A percentile compares a stretch with the other conserved stretches of the same genome.
Evolutionary conservation across 2,113 vertebrate species (phyloP).

Genomic region (Pseudorasbora parva): DNA sequence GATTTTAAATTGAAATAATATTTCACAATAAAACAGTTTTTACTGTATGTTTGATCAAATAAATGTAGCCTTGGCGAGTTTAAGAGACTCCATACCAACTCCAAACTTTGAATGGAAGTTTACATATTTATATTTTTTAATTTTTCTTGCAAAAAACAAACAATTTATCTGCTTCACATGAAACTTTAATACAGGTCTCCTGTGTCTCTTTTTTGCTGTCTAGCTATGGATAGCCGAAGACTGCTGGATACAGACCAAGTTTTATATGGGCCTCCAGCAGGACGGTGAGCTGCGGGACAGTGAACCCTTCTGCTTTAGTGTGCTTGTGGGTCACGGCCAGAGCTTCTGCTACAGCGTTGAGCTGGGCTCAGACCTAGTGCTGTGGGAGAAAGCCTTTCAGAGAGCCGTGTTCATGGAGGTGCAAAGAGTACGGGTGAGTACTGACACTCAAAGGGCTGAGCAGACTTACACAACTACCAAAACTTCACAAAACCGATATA

Average conservation of each 20-base stretch:
- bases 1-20: neutral
- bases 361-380: constrained; percentile 83
- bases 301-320: constrained; percentile 86
- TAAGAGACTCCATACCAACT: neutral
- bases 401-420: constrained; percentile 91
- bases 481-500: too few relatives aligned
- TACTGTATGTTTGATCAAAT: neutral
- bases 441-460: too few relatives aligned
- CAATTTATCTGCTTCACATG: too few relatives aligned
- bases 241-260: constrained; percentile 87
- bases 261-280: constrained; percentile 84
- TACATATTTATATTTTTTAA: neutral
- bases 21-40: neutral
- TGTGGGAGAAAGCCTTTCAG: constrained; percentile 93
- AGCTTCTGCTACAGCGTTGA: constrained; percentile 88
- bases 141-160: too few relatives aligned
- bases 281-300: constrained; percentile 83
- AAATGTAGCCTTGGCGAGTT: neutral
- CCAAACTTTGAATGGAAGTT: neutral
- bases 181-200: neutral
- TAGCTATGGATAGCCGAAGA: constrained; percentile 90
- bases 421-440: constrained; percentile 82
- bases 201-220: constrained; percentile 57
- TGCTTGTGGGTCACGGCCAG: constrained; percentile 84
- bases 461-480: too few relatives aligned